Evolutionary conservation across 2,113 vertebrate species (phyloP), one percentile per base, ranked within the genome.

Genomic region (Dicerorhinus sumatrensis): DNA sequence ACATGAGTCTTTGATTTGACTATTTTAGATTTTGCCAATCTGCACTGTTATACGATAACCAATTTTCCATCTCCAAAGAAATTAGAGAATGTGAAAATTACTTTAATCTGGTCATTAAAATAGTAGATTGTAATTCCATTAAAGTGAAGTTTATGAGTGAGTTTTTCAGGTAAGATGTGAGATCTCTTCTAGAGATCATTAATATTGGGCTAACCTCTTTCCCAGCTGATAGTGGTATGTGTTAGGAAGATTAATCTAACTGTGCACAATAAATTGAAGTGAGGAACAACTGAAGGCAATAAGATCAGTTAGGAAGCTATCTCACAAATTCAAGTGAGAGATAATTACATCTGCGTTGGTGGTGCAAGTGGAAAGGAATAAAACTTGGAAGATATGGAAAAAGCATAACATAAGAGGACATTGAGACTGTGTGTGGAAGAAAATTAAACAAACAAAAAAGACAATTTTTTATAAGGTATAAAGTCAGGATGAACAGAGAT

Each of bases 41-140:
- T 94, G 18, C 2, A 48, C 31, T 58, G 14, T 84, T 93, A 82
- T 51, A 31, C 58, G 36, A 42, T 79, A 29, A 77, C 7, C 70
- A 20, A 42, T 72, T 93, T 91, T 58, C 31, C 12, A 85, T 93
- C 39, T 85, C 8, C 12, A 83, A 81, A 86, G 56, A 96, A 86
- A 91, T 88, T 16, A 95, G 39, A 89, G 95, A 94, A 76, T 63
- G 69, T 94, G 73, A 90, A 94, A 88, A 46, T 72, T 54, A 58
- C 21, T 76, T 90, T 77, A 62, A 89, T 93, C 18, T 67, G 13
- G 2, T 75, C 12, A 69, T 69, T 42, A 79, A 88, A 93, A 73
- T 73, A 54, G 8, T 81, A 62, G 31, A 31, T 82, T 83, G 23
- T 75, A 73, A 69, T 75, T 91, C 36, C 42, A 85, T 39, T 76